A percentile compares a stretch with the other conserved stretches of the same genome.
phyloP scores from a whole-genome alignment of 2,888 invertebrate species.

The Tenthredo livida region DNA sequence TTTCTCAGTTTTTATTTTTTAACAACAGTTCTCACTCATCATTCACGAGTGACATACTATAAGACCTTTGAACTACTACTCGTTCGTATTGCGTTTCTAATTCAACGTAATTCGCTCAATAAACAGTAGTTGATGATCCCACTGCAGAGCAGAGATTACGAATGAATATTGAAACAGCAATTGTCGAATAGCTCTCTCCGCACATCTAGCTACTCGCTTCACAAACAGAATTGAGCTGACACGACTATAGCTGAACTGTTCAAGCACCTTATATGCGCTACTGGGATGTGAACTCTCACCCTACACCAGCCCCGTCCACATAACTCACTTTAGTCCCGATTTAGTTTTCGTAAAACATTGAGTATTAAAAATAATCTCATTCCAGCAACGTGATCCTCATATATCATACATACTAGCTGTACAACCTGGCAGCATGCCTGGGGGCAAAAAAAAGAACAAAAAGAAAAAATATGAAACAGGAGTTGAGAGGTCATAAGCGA shows the following conservation, averaged over 20 bases:
- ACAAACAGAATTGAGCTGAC: constrained; percentile 28
- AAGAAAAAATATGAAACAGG: background rate
- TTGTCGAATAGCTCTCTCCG: constrained; percentile 16
- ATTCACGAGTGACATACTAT: constrained; percentile 7
- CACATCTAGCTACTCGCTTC: background rate
- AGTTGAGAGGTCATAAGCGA: constrained; percentile 27
- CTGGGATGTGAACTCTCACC: constrained; percentile 3
- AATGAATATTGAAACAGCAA: constrained; percentile 36
- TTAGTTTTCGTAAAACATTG: constrained; percentile 23
- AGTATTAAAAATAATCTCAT: constrained; percentile 33
- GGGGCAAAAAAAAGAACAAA: background rate
- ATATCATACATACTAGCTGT: constrained; percentile 5
- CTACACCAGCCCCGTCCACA: constrained; percentile 11
- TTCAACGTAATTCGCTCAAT: constrained; percentile 15
- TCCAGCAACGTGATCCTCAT: constrained; percentile 29
- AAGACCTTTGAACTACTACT: background rate
- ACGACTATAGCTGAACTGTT: background rate
- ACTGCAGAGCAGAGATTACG: background rate
- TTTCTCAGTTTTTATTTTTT: background rate
- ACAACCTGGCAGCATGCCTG: constrained; percentile 28
- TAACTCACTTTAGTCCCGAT: constrained; percentile 33
- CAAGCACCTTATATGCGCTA: background rate
- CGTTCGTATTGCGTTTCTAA: constrained; percentile 29
- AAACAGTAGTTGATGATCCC: background rate
- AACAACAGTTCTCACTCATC: background rate